These are phyloP conservation scores for Chanos chanos DNA, from an alignment of 2,797 vertebrate species.

Conservation along the genomic window DNA sequence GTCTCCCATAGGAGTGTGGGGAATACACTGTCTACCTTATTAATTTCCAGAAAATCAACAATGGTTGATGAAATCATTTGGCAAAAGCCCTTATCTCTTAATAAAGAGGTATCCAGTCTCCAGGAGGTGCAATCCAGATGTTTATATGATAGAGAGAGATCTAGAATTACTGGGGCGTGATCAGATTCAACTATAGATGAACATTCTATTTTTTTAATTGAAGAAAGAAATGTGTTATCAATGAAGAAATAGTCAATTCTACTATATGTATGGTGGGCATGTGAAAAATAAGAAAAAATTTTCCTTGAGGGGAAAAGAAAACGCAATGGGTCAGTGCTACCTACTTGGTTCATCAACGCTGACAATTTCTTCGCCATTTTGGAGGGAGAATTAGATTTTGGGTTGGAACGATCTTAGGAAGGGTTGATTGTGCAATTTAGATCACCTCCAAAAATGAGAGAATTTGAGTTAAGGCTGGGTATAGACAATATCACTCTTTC, in stretches of 20 bases:
- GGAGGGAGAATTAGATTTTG: neutral
- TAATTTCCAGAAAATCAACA: no score
- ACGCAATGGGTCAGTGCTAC: constrained; percentile 4
- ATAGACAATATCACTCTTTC: neutral
- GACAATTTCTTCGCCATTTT: neutral
- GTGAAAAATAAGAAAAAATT: neutral
- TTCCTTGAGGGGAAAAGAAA: neutral
- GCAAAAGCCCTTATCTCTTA: no score
- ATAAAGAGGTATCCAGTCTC: no score
- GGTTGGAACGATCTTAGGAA: neutral
- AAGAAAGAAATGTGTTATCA: neutral
- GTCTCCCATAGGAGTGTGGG: no score
- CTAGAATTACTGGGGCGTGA: constrained; percentile 11
- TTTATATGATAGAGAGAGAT: no score
- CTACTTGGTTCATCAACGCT: neutral
- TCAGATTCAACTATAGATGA: constrained; percentile 1
- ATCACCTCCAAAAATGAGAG: constrained; percentile 8
- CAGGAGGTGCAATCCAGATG: no score
- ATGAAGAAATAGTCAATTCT: constrained; percentile 19
- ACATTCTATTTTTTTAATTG: neutral
- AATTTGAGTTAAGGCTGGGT: neutral
- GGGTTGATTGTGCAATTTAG: neutral
- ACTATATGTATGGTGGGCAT: neutral
- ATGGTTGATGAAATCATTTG: no score
- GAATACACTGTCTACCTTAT: no score